These are phyloP conservation scores for Harpegnathos saltator DNA, from an alignment of 1,140 invertebrate genomes.

Conservation along the genomic window DNA sequence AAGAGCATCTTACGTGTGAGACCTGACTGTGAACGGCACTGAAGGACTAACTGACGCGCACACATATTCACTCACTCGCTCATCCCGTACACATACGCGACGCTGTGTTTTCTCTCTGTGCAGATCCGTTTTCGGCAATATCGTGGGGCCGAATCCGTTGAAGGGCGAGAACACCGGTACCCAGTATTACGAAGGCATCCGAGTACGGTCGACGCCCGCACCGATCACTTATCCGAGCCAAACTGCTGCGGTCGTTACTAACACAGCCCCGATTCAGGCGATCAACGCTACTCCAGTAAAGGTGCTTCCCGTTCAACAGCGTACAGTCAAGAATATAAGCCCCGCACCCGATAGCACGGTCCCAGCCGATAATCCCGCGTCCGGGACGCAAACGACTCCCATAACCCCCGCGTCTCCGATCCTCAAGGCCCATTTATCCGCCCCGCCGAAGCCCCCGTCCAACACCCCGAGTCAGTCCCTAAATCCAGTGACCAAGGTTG, in stretches of 20 bases:
- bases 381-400: conserved; percentile 76
- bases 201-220: conserved; percentile 88
- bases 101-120: neutral
- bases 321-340: conserved; percentile 83
- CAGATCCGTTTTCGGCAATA: conserved; percentile 92
- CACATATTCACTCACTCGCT: no score
- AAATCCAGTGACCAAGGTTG: conserved; percentile 86
- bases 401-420: conserved; percentile 89
- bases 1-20: no score
- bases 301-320: conserved; percentile 84
- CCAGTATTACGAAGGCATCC: conserved; percentile 91
- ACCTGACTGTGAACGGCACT: no score
- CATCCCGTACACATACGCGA: no score
- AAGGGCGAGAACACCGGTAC: conserved; percentile 88
- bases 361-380: conserved; percentile 77
- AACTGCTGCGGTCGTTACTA: conserved; percentile 71
- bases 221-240: conserved; percentile 83
- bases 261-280: conserved; percentile 70
- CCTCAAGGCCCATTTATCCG: conserved; percentile 91
- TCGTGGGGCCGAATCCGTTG: conserved; percentile 91
- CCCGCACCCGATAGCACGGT: conserved; percentile 80
- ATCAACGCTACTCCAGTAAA: conserved; percentile 83
- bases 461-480: conserved; percentile 80
- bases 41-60: no score
- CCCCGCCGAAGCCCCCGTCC: conserved; percentile 88